Percentiles rank a stretch among this genome's conserved stretches.
phyloP scores from a whole-genome alignment of 2,113 vertebrate species.

The Furnarius figulus region DNA sequence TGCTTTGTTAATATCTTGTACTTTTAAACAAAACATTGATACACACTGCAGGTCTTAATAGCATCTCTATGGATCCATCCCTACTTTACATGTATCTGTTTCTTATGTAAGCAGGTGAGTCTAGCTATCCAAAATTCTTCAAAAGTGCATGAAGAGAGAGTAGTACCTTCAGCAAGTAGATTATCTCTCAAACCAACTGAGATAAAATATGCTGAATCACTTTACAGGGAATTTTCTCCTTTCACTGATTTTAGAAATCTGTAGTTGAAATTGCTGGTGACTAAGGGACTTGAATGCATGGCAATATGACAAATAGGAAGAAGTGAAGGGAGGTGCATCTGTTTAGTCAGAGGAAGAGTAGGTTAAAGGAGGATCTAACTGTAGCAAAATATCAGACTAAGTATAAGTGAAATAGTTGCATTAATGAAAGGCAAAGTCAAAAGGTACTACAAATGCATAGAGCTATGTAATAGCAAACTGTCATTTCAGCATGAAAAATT shows the following conservation, averaged over 20 bases:
- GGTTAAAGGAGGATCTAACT: background rate
- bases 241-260: background rate
- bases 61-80: background rate
- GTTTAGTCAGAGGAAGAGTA: background rate
- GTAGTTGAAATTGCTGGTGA: background rate
- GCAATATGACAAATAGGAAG: background rate
- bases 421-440: background rate
- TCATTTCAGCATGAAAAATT: conserved; percentile 50
- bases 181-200: background rate
- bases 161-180: background rate
- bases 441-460: background rate
- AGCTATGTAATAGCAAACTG: background rate
- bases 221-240: background rate
- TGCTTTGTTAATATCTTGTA: background rate
- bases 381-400: background rate
- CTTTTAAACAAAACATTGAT: background rate
- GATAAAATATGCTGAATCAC: background rate
- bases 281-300: background rate
- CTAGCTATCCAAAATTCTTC: background rate
- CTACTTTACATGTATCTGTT: background rate
- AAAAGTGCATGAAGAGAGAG: background rate
- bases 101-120: background rate
- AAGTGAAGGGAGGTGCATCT: background rate
- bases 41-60: background rate
- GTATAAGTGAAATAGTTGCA: background rate